These are phyloP conservation scores for Ornithoptera alexandrae DNA, from an alignment of 2,888 invertebrate species.

Conservation along the genomic window DNA sequence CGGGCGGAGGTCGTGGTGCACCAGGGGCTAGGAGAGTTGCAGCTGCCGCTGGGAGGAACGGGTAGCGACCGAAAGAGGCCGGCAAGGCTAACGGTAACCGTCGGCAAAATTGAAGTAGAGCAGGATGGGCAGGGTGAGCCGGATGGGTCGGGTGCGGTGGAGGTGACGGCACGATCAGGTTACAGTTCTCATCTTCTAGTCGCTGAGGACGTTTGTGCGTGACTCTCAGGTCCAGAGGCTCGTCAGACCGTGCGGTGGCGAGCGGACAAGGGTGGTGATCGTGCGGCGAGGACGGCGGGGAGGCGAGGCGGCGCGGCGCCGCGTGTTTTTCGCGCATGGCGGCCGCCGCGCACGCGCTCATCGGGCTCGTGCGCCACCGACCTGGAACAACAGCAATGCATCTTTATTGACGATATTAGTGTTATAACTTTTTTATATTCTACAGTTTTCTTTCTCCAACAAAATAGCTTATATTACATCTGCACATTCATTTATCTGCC, in stretches of 20 bases:
- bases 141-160: slow-evolving; percentile 75
- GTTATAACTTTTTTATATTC: background rate
- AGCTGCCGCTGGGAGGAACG: slow-evolving; percentile 73
- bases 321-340: slow-evolving; percentile 93
- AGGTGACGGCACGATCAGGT: slow-evolving; percentile 84
- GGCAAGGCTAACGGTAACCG: slow-evolving; percentile 71
- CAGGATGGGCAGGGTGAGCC: slow-evolving; percentile 79
- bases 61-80: slow-evolving; percentile 73
- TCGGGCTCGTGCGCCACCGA: slow-evolving; percentile 81
- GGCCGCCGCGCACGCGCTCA: slow-evolving; percentile 87
- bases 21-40: slow-evolving; percentile 71
- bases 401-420: background rate
- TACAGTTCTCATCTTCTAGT: slow-evolving; percentile 92
- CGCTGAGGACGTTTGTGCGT: slow-evolving; percentile 88
- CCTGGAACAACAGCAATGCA: slow-evolving; percentile 58
- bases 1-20: slow-evolving; percentile 63
- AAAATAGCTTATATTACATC: no score
- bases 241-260: slow-evolving; percentile 80
- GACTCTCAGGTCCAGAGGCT: slow-evolving; percentile 92
- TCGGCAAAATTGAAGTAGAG: slow-evolving; percentile 71
- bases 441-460: no score
- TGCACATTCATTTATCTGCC: no score
- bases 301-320: slow-evolving; percentile 92
- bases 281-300: slow-evolving; percentile 69
- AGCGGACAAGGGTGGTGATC: slow-evolving; percentile 76